Conservation (phyloP, 2,113 vertebrate genomes). For the Phalacrocorax carbo region DNA sequence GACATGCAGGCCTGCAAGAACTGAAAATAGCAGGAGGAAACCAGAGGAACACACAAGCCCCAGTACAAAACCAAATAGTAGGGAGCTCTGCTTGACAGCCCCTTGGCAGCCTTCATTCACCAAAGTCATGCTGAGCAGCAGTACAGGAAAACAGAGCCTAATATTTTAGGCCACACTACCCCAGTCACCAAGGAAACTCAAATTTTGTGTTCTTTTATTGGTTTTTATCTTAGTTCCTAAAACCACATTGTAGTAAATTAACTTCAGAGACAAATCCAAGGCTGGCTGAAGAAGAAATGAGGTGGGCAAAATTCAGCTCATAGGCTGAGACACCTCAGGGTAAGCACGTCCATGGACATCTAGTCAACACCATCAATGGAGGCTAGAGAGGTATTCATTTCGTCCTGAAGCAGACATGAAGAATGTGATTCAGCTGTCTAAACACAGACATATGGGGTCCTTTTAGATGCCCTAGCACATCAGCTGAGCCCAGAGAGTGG, state of each 20-base stretch:
- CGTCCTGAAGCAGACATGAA: not conserved
- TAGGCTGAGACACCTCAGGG: not conserved
- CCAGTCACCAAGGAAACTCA: not conserved
- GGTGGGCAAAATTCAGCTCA: not conserved
- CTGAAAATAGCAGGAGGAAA: not conserved
- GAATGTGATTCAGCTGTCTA: not conserved
- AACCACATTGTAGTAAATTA: not conserved
- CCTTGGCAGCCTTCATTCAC: not conserved
- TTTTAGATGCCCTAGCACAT: not conserved
- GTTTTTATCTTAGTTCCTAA: not conserved
- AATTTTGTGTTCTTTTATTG: not conserved
- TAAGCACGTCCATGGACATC: not conserved
- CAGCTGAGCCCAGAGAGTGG: too few species aligned
- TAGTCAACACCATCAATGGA: not conserved
- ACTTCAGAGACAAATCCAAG: not conserved
- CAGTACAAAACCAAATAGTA: not conserved
- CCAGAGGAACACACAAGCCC: not conserved
- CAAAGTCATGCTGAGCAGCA: slow-evolving; percentile 14
- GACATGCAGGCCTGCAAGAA: not conserved
- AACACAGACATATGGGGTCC: not conserved
- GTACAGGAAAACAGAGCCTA: not conserved
- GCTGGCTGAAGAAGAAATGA: not conserved
- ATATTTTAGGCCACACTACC: not conserved
- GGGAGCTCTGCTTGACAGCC: not conserved
- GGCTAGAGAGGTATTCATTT: not conserved